These are phyloP conservation scores for Odontothrips loti DNA, from an alignment of 2,888 invertebrate genomes.

Conservation along the genomic window DNA sequence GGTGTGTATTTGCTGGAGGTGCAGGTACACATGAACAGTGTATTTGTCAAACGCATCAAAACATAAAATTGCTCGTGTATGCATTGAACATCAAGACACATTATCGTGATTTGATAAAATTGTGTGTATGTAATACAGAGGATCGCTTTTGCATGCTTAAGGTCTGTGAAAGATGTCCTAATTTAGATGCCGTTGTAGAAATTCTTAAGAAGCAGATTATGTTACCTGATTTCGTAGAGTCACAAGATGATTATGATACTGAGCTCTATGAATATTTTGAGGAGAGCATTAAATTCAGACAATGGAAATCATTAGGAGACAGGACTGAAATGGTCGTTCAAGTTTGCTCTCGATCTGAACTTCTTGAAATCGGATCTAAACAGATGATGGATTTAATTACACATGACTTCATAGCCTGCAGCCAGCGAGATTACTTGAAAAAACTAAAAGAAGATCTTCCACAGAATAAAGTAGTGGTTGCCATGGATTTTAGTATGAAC, in stretches of 20 bases:
- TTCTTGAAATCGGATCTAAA: neutral
- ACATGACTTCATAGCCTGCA: neutral
- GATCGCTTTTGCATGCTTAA: neutral
- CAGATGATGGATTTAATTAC: neutral
- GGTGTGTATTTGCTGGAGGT: neutral
- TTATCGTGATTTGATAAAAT: neutral
- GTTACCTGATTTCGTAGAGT: neutral
- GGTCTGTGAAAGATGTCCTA: neutral
- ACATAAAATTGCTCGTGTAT: neutral
- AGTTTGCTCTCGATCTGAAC: neutral
- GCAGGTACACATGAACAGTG: conserved; percentile 1
- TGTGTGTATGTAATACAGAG: neutral
- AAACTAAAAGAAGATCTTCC: neutral
- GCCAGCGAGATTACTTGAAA: neutral
- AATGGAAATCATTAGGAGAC: neutral
- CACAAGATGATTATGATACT: neutral
- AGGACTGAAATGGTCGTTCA: neutral
- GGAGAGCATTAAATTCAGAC: neutral
- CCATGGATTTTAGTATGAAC: neutral
- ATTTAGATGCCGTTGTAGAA: neutral
- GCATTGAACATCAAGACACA: neutral
- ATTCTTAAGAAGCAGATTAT: neutral
- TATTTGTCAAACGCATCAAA: neutral
- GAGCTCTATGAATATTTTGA: neutral
- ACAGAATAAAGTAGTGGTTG: neutral